A percentile compares a stretch with the other conserved stretches of the same genome.
Evolutionary conservation across 2,797 vertebrate species (phyloP).

Genomic region (Peromyscus nudipes): DNA sequence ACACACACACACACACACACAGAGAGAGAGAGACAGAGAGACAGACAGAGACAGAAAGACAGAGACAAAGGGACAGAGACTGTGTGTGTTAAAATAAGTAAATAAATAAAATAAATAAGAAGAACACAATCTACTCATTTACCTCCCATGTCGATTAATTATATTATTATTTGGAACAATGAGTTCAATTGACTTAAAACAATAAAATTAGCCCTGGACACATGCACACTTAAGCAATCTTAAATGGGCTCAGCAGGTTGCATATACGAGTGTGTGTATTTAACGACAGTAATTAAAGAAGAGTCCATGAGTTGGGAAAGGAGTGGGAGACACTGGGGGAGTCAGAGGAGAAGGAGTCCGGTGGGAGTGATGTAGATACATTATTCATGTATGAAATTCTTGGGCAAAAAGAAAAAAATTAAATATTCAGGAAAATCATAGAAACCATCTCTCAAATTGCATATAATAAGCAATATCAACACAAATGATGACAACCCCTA

Average conservation of each 20-base stretch:
- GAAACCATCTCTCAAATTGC: not conserved
- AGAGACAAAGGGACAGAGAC: not conserved
- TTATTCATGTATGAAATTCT: not conserved
- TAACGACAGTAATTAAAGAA: not conserved
- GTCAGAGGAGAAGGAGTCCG: not conserved
- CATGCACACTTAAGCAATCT: no score
- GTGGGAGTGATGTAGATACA: not conserved
- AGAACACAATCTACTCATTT: not conserved
- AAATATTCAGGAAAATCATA: not conserved
- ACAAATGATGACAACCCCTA: not conserved
- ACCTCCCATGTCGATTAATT: not conserved
- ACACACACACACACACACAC: not conserved
- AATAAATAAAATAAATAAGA: not conserved
- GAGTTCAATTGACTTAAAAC: constrained; percentile 27
- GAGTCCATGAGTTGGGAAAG: not conserved
- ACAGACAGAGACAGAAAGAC: not conserved
- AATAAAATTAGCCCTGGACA: not conserved
- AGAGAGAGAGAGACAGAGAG: not conserved
- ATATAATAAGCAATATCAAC: not conserved
- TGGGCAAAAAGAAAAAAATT: no score
- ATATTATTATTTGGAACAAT: not conserved
- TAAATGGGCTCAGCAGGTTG: not conserved
- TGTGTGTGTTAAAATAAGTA: not conserved
- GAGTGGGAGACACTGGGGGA: not conserved
- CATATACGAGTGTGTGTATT: not conserved